A percentile compares a stretch with the other conserved stretches of the same genome.
phyloP scores from a whole-genome alignment of 2,888 invertebrate species.

The Erebia aethiops region DNA sequence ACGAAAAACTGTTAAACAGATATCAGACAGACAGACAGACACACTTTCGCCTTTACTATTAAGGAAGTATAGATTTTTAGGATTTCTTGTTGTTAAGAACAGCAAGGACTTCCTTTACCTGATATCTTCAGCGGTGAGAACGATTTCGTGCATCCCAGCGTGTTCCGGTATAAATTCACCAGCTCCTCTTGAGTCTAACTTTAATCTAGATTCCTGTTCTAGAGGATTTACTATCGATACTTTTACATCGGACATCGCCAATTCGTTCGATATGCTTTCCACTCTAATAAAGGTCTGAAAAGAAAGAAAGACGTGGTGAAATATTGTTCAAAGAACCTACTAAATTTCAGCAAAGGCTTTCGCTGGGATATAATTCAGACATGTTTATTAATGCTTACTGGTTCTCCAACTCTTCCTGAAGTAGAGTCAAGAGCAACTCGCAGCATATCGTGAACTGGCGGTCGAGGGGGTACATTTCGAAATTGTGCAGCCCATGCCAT shows the following conservation, averaged over 20 bases:
- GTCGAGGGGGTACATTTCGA: conserved; percentile 93
- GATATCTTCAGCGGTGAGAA: conserved; percentile 84
- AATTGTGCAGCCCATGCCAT: conserved; percentile 98
- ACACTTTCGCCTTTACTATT: background rate
- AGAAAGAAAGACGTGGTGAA: background rate
- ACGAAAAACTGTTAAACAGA: too few species aligned
- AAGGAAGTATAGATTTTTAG: background rate
- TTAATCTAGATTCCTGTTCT: conserved; percentile 85
- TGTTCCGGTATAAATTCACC: conserved; percentile 94
- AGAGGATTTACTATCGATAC: conserved; percentile 91
- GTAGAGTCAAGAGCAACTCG: conserved; percentile 91
- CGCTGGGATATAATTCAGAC: background rate
- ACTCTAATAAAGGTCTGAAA: conserved; percentile 90
- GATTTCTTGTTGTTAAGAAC: background rate
- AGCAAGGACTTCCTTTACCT: background rate
- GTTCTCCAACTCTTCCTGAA: conserved; percentile 93
- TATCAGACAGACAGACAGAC: background rate
- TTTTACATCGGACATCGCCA: conserved; percentile 87
- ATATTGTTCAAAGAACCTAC: background rate
- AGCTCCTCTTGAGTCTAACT: conserved; percentile 87
- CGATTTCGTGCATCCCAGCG: conserved; percentile 95
- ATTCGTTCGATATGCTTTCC: conserved; percentile 86
- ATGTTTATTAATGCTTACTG: conserved; percentile 81
- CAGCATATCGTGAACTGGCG: conserved; percentile 92
- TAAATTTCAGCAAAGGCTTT: background rate